phyloP scores from a whole-genome alignment of 2,797 vertebrate species.

The Ptychobarbus kaznakovi region DNA sequence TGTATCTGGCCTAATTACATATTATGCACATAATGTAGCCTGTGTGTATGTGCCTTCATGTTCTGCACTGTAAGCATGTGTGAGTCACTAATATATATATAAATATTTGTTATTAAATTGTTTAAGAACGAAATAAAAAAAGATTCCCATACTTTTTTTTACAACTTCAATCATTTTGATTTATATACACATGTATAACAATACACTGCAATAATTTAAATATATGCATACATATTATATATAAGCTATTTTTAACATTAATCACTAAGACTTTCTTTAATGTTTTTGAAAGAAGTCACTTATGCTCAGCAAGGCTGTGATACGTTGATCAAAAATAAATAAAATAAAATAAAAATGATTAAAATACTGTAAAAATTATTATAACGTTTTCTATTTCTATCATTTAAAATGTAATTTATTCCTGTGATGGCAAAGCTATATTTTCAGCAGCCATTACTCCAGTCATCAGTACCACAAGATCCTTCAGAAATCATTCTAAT shows the following conservation, averaged over 20 bases:
- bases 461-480: neutral
- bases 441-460: neutral
- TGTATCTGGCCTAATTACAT: constrained; percentile 1
- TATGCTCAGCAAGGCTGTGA: neutral
- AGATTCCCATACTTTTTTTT: no score
- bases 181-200: no score
- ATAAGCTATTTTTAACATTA: neutral
- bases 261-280: neutral
- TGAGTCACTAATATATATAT: neutral
- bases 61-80: constrained; percentile 2
- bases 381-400: neutral
- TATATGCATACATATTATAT: neutral
- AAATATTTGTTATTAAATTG: neutral
- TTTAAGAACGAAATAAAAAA: no score
- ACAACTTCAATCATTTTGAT: no score
- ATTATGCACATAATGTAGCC: neutral
- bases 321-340: neutral
- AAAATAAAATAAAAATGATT: neutral
- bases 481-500: neutral
- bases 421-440: neutral
- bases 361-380: neutral
- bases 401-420: neutral
- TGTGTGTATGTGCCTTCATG: neutral
- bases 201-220: no score
- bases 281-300: neutral